Conservation (phyloP, 2,797 vertebrate species). For the Dromococcyx pavoninus region DNA sequence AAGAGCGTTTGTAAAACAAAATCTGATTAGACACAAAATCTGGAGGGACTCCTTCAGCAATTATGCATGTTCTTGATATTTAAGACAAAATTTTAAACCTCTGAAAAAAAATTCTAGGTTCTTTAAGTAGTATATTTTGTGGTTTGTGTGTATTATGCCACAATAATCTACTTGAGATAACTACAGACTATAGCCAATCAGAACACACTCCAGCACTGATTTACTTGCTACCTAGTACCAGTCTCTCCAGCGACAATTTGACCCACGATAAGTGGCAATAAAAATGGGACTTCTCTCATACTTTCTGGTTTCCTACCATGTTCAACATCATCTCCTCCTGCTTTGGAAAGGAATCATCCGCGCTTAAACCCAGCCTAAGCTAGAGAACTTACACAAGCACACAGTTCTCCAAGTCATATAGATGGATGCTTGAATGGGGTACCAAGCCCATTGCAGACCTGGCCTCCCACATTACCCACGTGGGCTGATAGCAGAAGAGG, state of each 20-base stretch:
- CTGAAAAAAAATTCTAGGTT: not conserved
- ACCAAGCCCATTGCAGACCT: accelerated
- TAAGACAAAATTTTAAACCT: not conserved
- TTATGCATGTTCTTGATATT: not conserved
- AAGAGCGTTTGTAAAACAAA: slow-evolving; percentile 66
- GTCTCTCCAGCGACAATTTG: not conserved
- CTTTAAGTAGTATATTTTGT: not conserved
- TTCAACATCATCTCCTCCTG: not conserved
- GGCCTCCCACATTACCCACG: accelerated
- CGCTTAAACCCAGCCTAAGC: not conserved
- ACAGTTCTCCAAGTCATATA: not conserved
- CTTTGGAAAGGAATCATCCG: not conserved
- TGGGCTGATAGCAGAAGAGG: not conserved
- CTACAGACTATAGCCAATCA: not conserved
- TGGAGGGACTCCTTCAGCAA: not conserved
- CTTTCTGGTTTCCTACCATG: not conserved
- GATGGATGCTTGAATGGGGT: accelerated
- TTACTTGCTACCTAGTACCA: not conserved
- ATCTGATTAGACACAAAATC: slow-evolving; percentile 40
- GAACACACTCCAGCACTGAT: not conserved
- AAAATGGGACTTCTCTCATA: not conserved
- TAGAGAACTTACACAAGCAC: accelerated
- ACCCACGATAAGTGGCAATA: not conserved
- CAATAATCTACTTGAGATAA: not conserved
- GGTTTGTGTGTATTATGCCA: not conserved